A percentile compares a stretch with the other conserved stretches of the same genome.
phyloP scores from a whole-genome alignment of 2,113 vertebrate genomes.

The Chascanopsetta lugubris region DNA sequence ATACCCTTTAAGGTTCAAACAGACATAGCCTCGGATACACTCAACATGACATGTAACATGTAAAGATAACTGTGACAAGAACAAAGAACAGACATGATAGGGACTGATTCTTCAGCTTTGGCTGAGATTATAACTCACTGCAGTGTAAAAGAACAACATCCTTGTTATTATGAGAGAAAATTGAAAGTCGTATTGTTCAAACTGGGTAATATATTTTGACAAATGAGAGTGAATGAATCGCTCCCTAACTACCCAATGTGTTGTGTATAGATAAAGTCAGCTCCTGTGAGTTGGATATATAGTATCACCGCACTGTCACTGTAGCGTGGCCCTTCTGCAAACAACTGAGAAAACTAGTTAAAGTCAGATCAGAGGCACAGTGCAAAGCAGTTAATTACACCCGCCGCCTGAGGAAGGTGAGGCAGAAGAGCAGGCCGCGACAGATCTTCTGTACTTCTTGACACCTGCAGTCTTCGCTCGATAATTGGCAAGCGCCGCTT shows the following conservation, averaged over 20 bases:
- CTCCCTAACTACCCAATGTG: neutral
- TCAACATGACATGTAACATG: slow-evolving; percentile 57
- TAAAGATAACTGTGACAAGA: slow-evolving; percentile 62
- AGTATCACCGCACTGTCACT: neutral
- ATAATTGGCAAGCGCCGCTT: slow-evolving; percentile 40
- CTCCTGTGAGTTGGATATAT: neutral
- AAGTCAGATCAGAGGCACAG: slow-evolving; percentile 6
- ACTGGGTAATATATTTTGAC: no score
- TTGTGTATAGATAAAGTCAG: neutral
- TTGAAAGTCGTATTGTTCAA: neutral
- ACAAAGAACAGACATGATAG: slow-evolving; percentile 75
- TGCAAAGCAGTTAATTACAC: slow-evolving; percentile 44
- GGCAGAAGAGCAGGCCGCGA: slow-evolving; percentile 11
- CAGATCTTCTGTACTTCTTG: slow-evolving; percentile 26
- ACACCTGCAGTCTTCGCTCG: slow-evolving; percentile 24
- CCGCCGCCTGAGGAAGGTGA: slow-evolving; percentile 28
- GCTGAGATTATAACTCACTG: slow-evolving; percentile 45
- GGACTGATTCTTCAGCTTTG: slow-evolving; percentile 49
- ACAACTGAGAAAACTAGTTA: neutral
- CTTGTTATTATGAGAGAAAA: slow-evolving; percentile 25
- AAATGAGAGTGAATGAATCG: no score
- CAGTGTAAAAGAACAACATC: neutral
- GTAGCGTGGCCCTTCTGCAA: neutral
- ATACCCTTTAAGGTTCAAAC: no score
- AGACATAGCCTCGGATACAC: slow-evolving; percentile 13